A percentile compares a stretch with the other conserved stretches of the same genome.
Conservation (phyloP, 2,797 vertebrate genomes). For the Fistularia commersonii region DNA sequence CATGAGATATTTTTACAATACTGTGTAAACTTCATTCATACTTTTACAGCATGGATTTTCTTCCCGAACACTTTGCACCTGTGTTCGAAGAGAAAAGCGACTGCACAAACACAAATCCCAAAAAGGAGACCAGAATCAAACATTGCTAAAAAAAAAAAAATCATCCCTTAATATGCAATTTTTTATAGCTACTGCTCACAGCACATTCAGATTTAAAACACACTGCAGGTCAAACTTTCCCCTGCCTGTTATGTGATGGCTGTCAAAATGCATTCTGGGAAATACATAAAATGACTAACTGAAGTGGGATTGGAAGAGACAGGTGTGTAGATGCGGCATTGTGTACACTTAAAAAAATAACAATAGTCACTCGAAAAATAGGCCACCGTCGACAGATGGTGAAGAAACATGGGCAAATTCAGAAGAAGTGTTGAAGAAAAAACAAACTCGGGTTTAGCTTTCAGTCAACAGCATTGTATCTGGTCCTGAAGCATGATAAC, state of each 20-base stretch:
- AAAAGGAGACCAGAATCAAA: constrained; percentile 14
- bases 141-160: constrained; percentile 20
- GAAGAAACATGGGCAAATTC: not conserved
- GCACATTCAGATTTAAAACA: constrained; percentile 34
- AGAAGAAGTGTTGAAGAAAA: constrained; percentile 1
- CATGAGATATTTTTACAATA: not conserved
- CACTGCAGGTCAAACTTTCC: constrained; percentile 16
- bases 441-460: constrained; percentile 5
- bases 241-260: constrained; percentile 23
- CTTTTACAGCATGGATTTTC: not conserved
- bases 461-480: constrained; percentile 45
- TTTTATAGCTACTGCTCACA: constrained; percentile 3
- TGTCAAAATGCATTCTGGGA: constrained; percentile 37
- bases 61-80: constrained; percentile 4
- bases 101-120: not conserved
- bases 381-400: constrained; percentile 11
- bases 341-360: constrained; percentile 11
- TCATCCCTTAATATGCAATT: constrained; percentile 11
- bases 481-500: constrained; percentile 40
- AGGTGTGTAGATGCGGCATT: constrained; percentile 23
- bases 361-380: constrained; percentile 11
- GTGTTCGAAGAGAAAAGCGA: constrained; percentile 7
- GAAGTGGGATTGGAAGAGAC: constrained; percentile 18
- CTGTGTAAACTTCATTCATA: constrained; percentile 8
- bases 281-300: constrained; percentile 31